Base-by-base conservation (phyloP, 2,113 vertebrate species). In the Brachyhypopomus gauderio region DNA sequence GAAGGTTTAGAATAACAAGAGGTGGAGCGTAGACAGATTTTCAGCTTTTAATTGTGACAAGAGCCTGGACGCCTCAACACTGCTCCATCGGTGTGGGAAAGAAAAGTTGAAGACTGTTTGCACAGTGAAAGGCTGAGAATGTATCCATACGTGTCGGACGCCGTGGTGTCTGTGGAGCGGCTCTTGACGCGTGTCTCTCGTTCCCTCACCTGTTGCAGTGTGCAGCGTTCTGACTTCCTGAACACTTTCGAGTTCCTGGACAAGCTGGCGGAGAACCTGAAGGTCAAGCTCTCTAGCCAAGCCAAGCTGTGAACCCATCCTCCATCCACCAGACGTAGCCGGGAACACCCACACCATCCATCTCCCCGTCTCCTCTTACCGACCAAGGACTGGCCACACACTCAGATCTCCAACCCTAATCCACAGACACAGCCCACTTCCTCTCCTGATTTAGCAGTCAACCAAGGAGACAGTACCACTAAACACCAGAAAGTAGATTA, bases 231-330 rank as follows among this genome's bases (percentile, higher is more conserved):
- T 0, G 97, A 99, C 91, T 99, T 96, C 92, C 85, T 99, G 92
- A 98, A 95, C 91, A 99, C 98, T 2, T 99, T 98, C 86, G 96
- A 98, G 80, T 99, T 99, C 91, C 88, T 99, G 92, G 97, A 99
- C 90, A 99, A 99, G 92, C 92, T 99, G 84, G 96, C 94, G 41
- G 96, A 97, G 89, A 98, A 98, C 90, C 90, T 99, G 90, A 96
- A 96, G 89, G 73, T 38, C 38, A 99, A 98, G 88, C 85, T 97
- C 22, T 82, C 92, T 17, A 93, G 75, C 72, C 93, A 94, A 58
- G 94, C 95, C 63, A 98, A 95, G 86, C 93, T 96, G 86, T 99
- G 92, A 95, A 79, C 62, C 60, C 56, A 38, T 56, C 20, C 62
- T 72, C 60, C 56, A 38, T 56, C 20, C 62, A 66, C 23, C 34